Percentiles rank a stretch among this genome's conserved stretches.
Conservation (phyloP, 2,113 vertebrate genomes). For the Ranitomeya variabilis region DNA sequence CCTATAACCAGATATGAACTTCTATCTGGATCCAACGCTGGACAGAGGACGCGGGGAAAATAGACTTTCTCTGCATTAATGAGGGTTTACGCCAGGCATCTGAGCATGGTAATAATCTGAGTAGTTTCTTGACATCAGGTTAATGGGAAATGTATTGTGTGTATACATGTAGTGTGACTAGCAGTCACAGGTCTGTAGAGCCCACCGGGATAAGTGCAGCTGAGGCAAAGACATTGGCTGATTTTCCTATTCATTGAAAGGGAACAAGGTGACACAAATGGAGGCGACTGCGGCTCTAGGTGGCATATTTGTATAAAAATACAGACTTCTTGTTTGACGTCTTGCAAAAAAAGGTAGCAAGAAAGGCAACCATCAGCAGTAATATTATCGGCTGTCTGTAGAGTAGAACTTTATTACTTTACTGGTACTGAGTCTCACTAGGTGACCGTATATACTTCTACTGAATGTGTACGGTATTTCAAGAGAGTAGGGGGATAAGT, state of each 20-base stretch:
- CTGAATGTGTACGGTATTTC: too few species aligned
- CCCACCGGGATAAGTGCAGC: conserved; percentile 29
- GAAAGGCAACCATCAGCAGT: neutral
- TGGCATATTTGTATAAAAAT: neutral
- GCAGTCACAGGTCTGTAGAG: conserved; percentile 3
- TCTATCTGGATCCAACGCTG: neutral
- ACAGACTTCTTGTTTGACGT: neutral
- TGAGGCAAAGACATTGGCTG: neutral
- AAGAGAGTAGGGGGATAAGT: too few species aligned
- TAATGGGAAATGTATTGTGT: conserved; percentile 23
- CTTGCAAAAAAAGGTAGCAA: neutral
- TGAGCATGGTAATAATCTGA: neutral
- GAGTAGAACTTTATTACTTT: too few species aligned
- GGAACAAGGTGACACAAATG: neutral
- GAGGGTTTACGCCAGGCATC: neutral
- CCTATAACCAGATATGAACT: conserved; percentile 4
- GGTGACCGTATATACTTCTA: too few species aligned
- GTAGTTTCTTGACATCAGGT: neutral
- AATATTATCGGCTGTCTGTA: neutral
- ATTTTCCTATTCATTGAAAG: neutral
- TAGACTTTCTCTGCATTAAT: neutral
- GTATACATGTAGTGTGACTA: neutral
- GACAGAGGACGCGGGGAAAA: neutral
- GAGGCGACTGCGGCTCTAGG: neutral
- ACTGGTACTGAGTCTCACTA: too few species aligned